Evolutionary conservation across 2,888 invertebrate species (phyloP), one percentile per base, ranked within the genome.

Genomic region (Pseudanteris insignis): DNA sequence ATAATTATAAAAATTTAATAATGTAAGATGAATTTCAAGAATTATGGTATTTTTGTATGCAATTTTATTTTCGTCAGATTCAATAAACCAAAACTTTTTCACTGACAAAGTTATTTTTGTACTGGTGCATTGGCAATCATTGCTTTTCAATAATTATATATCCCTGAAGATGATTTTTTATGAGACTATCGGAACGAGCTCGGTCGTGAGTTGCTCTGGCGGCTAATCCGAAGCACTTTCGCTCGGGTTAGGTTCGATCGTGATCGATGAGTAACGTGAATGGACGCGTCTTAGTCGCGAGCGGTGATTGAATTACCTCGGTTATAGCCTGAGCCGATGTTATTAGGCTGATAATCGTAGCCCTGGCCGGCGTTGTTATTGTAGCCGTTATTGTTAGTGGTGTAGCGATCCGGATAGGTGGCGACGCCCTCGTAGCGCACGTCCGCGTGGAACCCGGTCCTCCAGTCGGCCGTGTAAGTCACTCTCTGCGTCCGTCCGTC

Each of bases 381-480:
- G 43, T 70, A 67, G 11, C 65, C 69, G 51, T 68, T 67, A 51
- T 70, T 68, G 59, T 69, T 67, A 26, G 61, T 65, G 47, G 68
- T 76, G 48, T 83, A 83, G 29, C 82, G 82, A 26, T 87, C 86
- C 0, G 88, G 88, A 69, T 86, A 89, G 12, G 81, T 82, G 0
- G 89, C 88, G 60, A 86, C 84, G 0, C 89, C 90, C 72, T 90
- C 89, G 76, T 90, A 89, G 61, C 85, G 83, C 5, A 90, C 89
- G 66, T 90, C 89, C 4, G 91, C 91, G 74, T 90, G 89, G 83
- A 88, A 91, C 0, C 91, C 91, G 0, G 87, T 88, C 73, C 86
- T 84, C 89, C 90, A 90, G 71, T 90, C 90, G 0, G 90, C 91
- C 68, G 88, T 88, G 80, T 90, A 91, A 0, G 87, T 88, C 41